These are phyloP conservation scores for Lemur catta DNA, from an alignment of 2,797 vertebrate species.

Conservation along the genomic window DNA sequence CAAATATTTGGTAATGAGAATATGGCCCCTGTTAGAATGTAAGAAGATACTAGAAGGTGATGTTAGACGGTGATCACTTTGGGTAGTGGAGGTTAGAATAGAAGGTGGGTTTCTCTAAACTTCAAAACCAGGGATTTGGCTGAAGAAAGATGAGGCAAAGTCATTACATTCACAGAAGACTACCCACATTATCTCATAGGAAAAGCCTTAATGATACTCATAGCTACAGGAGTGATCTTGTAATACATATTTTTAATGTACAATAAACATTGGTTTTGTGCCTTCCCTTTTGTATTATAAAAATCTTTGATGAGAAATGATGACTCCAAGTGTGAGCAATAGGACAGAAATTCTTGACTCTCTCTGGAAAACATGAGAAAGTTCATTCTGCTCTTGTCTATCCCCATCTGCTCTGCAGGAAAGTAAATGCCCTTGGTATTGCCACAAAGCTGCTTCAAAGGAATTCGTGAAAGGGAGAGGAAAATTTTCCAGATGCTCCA, in stretches of 20 bases:
- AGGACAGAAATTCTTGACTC: not conserved
- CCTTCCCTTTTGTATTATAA: not conserved
- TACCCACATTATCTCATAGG: not conserved
- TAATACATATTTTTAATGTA: not conserved
- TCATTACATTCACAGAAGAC: not conserved
- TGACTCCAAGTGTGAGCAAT: not conserved
- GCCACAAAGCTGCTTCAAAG: not conserved
- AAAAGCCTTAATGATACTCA: not conserved
- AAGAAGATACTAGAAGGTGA: not conserved
- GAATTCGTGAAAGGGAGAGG: not conserved
- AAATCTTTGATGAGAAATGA: not conserved
- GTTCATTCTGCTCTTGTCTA: not conserved
- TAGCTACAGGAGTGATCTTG: not conserved
- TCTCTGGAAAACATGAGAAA: not conserved
- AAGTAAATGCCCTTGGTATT: conserved; percentile 5
- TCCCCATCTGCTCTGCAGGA: not conserved
- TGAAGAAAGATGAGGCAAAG: not conserved
- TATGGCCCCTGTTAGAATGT: not conserved
- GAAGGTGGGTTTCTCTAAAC: not conserved
- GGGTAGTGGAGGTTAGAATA: not conserved
- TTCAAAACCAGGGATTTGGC: not conserved
- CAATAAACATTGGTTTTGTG: not conserved
- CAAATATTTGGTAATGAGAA: not conserved
- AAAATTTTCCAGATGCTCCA: not conserved
- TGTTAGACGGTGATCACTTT: not conserved